Conservation (phyloP, 2,888 invertebrate species). For the Scelioninae gen. 1 region DNA sequence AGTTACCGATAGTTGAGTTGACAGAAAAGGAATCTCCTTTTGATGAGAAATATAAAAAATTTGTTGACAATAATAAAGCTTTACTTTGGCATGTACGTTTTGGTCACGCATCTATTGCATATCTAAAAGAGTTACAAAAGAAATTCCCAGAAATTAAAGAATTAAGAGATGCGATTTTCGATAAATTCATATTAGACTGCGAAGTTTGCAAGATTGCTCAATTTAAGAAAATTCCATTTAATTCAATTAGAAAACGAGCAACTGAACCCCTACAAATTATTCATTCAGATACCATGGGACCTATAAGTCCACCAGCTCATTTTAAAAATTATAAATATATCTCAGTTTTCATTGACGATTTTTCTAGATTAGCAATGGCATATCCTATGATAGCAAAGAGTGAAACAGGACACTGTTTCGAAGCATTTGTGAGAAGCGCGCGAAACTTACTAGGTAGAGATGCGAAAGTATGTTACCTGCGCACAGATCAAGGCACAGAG, state of each 20-base stretch:
- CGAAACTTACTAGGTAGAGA: conserved; percentile 71
- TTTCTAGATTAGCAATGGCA: conserved; percentile 68
- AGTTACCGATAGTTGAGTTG: background rate
- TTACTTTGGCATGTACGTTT: conserved; percentile 18
- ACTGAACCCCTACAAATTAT: conserved; percentile 66
- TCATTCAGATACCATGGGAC: conserved; percentile 58
- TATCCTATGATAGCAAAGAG: conserved; percentile 68
- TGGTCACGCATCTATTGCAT: conserved; percentile 8
- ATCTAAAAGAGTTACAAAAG: conserved; percentile 15
- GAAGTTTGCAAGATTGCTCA: conserved; percentile 70
- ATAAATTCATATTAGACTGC: conserved; percentile 62
- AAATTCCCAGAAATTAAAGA: conserved; percentile 12
- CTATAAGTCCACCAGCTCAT: conserved; percentile 54
- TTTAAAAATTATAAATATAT: conserved; percentile 67
- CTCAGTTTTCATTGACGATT: background rate
- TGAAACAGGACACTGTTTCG: conserved; percentile 59
- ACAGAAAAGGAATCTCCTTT: background rate
- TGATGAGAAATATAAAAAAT: background rate
- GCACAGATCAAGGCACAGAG: conserved; percentile 64
- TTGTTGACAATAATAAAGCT: conserved; percentile 2
- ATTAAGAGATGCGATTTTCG: conserved; percentile 4
- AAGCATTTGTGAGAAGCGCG: conserved; percentile 61
- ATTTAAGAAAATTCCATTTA: conserved; percentile 69
- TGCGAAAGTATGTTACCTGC: conserved; percentile 72
- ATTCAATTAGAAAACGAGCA: conserved; percentile 23